phyloP scores from a whole-genome alignment of 2,113 vertebrate genomes.

The Mirounga angustirostris region DNA sequence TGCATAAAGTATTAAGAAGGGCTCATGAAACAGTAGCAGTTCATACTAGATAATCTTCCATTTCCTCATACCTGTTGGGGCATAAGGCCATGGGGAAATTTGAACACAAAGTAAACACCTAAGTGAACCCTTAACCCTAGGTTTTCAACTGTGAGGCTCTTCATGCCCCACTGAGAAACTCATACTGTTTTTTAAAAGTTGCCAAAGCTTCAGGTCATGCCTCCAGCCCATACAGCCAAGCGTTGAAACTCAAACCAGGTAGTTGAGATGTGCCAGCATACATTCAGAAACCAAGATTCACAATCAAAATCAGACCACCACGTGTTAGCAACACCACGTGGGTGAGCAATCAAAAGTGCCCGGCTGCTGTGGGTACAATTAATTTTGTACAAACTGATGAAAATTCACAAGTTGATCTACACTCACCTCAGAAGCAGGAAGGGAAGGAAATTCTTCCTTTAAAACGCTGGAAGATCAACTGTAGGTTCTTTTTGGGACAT shows the following conservation, averaged over 20 bases:
- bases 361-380: not conserved
- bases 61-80: not conserved
- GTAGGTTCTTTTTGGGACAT: not conserved
- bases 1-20: not conserved
- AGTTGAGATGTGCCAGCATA: not conserved
- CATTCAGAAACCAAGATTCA: not conserved
- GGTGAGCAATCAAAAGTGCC: not conserved
- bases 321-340: too few relatives aligned
- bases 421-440: not conserved
- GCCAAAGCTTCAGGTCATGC: not conserved
- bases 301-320: not conserved
- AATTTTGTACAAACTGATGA: not conserved
- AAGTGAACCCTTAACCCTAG: not conserved
- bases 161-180: not conserved
- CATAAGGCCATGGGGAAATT: not conserved
- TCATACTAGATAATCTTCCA: not conserved
- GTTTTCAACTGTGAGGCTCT: not conserved
- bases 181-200: not conserved
- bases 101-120: not conserved
- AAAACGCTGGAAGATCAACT: not conserved
- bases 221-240: not conserved
- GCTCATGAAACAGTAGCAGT: not conserved
- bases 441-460: not conserved
- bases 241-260: not conserved
- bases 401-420: not conserved